phyloP scores from a whole-genome alignment of 2,113 vertebrate genomes.

The Serinus canaria region DNA sequence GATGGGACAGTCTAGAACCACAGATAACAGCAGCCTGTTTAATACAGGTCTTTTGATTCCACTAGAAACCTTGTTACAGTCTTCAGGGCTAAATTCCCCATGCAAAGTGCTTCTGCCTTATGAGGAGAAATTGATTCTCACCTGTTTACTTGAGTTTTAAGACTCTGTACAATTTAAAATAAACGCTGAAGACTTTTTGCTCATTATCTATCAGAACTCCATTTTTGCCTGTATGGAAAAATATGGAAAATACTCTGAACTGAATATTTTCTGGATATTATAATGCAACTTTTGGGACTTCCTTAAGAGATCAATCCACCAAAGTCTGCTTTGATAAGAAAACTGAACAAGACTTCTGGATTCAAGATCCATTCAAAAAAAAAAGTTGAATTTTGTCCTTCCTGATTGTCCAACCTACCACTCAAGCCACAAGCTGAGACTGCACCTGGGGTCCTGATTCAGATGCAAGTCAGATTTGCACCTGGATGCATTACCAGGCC shows the following conservation, averaged over 20 bases:
- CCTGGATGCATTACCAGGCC: neutral
- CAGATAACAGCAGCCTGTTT: neutral
- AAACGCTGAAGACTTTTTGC: neutral
- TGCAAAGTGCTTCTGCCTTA: neutral
- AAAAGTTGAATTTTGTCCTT: neutral
- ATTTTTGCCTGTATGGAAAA: neutral
- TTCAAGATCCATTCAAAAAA: neutral
- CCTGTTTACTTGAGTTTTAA: neutral
- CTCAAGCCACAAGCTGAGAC: neutral
- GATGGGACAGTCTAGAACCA: neutral
- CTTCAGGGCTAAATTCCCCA: neutral
- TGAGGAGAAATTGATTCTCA: neutral
- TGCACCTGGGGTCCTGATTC: neutral
- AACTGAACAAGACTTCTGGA: neutral
- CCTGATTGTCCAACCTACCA: neutral
- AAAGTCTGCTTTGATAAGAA: neutral
- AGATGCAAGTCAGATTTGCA: neutral
- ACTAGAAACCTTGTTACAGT: neutral
- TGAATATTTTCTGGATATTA: neutral
- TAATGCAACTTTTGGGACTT: neutral
- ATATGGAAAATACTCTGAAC: neutral
- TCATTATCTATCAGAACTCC: neutral
- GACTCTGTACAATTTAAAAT: neutral
- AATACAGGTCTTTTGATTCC: accelerated
- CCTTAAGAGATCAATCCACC: neutral